phyloP scores from a whole-genome alignment of 2,113 vertebrate species.

The Rhynchopsitta pachyrhyncha region DNA sequence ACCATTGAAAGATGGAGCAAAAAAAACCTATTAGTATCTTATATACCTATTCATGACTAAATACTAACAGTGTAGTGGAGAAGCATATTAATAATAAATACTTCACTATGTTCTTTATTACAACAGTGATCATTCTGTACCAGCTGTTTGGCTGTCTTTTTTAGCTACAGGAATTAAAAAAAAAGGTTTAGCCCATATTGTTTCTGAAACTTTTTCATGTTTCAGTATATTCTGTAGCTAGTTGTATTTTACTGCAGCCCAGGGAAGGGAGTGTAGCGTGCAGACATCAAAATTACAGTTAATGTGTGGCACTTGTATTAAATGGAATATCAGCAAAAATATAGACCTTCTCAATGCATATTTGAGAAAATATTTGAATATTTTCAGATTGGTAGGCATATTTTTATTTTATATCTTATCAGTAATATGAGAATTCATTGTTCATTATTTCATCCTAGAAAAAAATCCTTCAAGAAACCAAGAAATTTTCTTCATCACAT shows the following conservation, averaged over 20 bases:
- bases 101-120: background rate
- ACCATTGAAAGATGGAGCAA: background rate
- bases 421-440: background rate
- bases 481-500: background rate
- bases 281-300: background rate
- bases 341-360: background rate
- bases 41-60: background rate
- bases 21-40: background rate
- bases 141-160: background rate
- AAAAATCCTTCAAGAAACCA: background rate
- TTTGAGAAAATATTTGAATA: background rate
- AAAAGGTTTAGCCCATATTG: background rate
- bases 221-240: background rate
- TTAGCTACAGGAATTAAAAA: background rate
- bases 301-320: background rate
- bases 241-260: background rate
- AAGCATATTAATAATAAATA: background rate
- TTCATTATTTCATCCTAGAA: background rate
- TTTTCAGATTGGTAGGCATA: background rate
- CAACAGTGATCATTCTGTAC: background rate
- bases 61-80: background rate
- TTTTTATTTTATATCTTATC: background rate
- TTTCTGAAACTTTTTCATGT: background rate
- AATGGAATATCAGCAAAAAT: background rate
- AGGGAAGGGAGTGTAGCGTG: background rate